Evolutionary conservation across 2,113 vertebrate species (phyloP).

Genomic region (Dunckerocampus dactyliophorus): DNA sequence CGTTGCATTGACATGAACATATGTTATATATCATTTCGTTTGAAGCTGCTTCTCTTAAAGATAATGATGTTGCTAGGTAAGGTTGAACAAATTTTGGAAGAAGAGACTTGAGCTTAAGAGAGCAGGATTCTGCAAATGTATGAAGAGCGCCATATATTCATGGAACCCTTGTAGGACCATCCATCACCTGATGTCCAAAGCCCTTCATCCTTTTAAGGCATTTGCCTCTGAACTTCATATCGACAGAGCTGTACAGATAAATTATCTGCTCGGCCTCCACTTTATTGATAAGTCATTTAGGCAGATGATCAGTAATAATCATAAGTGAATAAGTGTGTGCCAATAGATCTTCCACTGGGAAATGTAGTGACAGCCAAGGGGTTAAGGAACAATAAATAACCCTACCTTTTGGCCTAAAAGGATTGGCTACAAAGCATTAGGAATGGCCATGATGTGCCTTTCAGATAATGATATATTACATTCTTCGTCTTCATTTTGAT

Average conservation of each 20-base stretch:
- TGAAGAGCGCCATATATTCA: slow-evolving; percentile 71
- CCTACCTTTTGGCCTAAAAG: slow-evolving; percentile 65
- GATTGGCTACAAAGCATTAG: slow-evolving; percentile 62
- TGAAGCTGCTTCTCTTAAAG: slow-evolving; percentile 30
- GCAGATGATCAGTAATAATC: slow-evolving; percentile 85
- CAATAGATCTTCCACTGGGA: slow-evolving; percentile 58
- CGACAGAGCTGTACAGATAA: slow-evolving; percentile 77
- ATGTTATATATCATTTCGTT: slow-evolving; percentile 33
- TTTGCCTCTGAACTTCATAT: slow-evolving; percentile 78
- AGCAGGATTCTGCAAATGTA: slow-evolving; percentile 59
- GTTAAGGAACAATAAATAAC: slow-evolving; percentile 46
- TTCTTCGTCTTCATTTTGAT: slow-evolving; percentile 61
- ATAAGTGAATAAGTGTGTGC: slow-evolving; percentile 75
- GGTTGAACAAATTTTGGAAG: slow-evolving; percentile 43
- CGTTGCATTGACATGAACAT: slow-evolving; percentile 45
- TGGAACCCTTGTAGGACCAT: slow-evolving; percentile 53
- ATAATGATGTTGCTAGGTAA: slow-evolving; percentile 28
- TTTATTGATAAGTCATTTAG: slow-evolving; percentile 80
- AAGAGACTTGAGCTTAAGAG: slow-evolving; percentile 34
- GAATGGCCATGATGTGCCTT: slow-evolving; percentile 38
- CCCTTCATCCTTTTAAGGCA: slow-evolving; percentile 75
- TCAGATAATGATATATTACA: slow-evolving; percentile 64
- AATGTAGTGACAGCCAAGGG: slow-evolving; percentile 39
- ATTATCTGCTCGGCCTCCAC: slow-evolving; percentile 67
- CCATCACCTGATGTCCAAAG: slow-evolving; percentile 56